These are phyloP conservation scores for Brachionichthys hirsutus DNA, from an alignment of 2,113 vertebrate genomes.

Conservation along the genomic window DNA sequence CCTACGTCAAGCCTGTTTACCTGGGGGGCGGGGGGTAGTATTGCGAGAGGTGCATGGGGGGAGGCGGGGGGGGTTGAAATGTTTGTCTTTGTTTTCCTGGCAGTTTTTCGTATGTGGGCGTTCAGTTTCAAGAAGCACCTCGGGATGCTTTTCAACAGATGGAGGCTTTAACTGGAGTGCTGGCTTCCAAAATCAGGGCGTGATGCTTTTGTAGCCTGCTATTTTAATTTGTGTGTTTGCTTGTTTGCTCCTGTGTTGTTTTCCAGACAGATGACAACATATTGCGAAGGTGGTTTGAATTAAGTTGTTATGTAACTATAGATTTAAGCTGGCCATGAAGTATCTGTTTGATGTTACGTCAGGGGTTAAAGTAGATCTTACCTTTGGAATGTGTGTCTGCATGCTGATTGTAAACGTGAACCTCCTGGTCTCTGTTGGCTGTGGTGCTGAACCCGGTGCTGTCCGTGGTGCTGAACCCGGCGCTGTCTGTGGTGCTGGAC, in stretches of 20 bases:
- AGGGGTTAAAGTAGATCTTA: background rate
- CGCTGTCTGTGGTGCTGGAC: too few relatives aligned
- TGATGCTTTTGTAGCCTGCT: constrained; percentile 63
- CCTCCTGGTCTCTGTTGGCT: background rate
- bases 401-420: too few relatives aligned
- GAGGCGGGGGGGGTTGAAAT: constrained; percentile 64
- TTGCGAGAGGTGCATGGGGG: constrained; percentile 64
- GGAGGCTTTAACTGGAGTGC: constrained; percentile 73
- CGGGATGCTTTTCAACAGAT: constrained; percentile 76
- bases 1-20: constrained; percentile 72
- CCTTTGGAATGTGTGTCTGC: too few relatives aligned
- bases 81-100: constrained; percentile 78
- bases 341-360: constrained; percentile 20
- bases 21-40: constrained; percentile 49
- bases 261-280: constrained; percentile 48
- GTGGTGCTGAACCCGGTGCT: too few relatives aligned
- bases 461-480: too few relatives aligned
- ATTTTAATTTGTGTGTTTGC: constrained; percentile 73
- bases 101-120: constrained; percentile 69
- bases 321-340: constrained; percentile 45
- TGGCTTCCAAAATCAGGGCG: constrained; percentile 65
- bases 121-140: constrained; percentile 76
- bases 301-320: constrained; percentile 33
- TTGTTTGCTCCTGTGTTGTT: constrained; percentile 60
- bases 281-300: constrained; percentile 33